phyloP scores from a whole-genome alignment of 37 sponge, comb jelly and placozoan species.

The Halichondria panicea region DNA sequence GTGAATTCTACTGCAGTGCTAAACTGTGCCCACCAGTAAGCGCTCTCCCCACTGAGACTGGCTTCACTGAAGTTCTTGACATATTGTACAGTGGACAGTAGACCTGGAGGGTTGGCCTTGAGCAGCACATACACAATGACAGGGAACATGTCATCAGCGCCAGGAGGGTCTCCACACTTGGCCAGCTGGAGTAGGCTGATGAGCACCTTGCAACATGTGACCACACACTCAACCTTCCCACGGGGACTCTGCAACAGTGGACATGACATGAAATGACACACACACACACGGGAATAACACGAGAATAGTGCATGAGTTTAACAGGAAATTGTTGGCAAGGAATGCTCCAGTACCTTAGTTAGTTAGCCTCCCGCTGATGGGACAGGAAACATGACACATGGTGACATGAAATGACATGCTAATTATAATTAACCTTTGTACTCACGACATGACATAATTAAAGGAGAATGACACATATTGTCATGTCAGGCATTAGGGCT shows the following conservation, averaged over 20 bases:
- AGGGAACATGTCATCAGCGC: conserved; percentile 93
- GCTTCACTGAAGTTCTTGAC: conserved; percentile 68
- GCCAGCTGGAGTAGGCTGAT: conserved; percentile 73
- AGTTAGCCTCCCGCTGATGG: too few relatives aligned
- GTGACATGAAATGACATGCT: too few relatives aligned
- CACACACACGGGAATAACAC: too few relatives aligned
- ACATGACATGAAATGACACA: too few relatives aligned
- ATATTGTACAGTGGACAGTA: conserved; percentile 86
- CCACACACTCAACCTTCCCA: conserved; percentile 79
- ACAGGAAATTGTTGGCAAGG: too few relatives aligned
- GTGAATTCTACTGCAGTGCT: conserved; percentile 81
- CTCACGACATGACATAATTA: too few relatives aligned
- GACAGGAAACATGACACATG: too few relatives aligned
- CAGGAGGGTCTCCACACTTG: conserved; percentile 64
- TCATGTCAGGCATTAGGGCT: too few relatives aligned
- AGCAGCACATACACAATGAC: conserved; percentile 86
- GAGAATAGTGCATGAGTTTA: too few relatives aligned
- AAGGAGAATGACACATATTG: too few relatives aligned
- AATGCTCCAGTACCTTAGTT: too few relatives aligned
- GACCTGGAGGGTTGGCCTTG: conserved; percentile 85
- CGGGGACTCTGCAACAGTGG: conserved; percentile 63
- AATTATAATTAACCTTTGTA: too few relatives aligned
- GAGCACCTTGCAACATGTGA: conserved; percentile 68
- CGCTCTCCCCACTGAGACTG: conserved; percentile 61
- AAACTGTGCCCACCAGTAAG: conserved; percentile 95